Percentiles rank a stretch among this genome's conserved stretches.
phyloP scores from a whole-genome alignment of 2,888 invertebrate genomes.

The Melikaiella ostensackeni region DNA sequence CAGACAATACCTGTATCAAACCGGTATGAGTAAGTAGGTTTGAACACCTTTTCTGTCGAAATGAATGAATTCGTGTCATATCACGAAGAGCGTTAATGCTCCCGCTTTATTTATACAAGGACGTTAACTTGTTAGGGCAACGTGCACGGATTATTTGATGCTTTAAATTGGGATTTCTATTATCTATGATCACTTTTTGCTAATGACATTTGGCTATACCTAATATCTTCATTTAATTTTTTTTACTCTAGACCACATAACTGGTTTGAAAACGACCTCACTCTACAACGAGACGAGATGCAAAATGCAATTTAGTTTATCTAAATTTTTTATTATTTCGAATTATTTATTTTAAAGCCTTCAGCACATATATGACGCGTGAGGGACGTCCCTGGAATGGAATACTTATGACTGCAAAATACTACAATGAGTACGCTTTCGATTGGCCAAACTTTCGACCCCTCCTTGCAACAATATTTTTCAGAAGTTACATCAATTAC shows the following conservation, averaged over 20 bases:
- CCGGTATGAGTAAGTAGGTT: not conserved
- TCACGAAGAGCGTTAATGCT: slow-evolving; percentile 13
- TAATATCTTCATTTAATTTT: not conserved
- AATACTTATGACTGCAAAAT: not conserved
- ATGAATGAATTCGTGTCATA: not conserved
- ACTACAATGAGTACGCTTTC: not conserved
- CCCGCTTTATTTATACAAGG: not conserved
- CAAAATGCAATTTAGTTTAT: not conserved
- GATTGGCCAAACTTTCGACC: not conserved
- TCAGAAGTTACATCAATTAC: not conserved
- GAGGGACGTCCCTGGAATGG: not conserved
- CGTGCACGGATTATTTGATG: not conserved
- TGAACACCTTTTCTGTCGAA: slow-evolving; percentile 13
- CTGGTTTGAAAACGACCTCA: not conserved
- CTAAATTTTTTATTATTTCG: not conserved
- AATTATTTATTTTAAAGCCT: not conserved
- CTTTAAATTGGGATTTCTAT: not conserved
- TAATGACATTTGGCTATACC: not conserved
- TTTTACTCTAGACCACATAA: not conserved
- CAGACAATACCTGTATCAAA: not conserved
- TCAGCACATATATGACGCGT: not conserved
- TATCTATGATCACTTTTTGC: not conserved
- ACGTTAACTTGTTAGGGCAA: slow-evolving; percentile 4
- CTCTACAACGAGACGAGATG: not conserved
- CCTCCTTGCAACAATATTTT: not conserved